Base-by-base conservation (phyloP, 2,888 invertebrate genomes). In the Leptopilina myrica region DNA sequence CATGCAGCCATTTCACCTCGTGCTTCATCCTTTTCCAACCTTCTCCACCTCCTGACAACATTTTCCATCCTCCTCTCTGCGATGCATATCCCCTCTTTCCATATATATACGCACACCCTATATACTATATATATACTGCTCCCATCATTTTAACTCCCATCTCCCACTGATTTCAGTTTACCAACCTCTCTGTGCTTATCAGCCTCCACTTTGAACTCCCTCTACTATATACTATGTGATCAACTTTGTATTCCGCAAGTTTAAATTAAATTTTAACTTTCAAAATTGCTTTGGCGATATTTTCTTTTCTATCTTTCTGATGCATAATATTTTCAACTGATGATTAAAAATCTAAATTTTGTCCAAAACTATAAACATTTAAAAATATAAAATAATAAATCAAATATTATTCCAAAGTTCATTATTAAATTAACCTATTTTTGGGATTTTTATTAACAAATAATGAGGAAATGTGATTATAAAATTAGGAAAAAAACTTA, bases 161-260 rank as follows among this genome's bases (percentile, higher is more conserved):
- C 53, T 73, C 33, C 67, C 67, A 67, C 67, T 67, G 46, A 53
- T 53, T 69, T 53, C 53, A 49, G 53, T 69, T 69, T 69, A 69
- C 53, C 53, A 14, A 53, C 69, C 53, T 69, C 53, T 33, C 53
- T 43, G 43, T 56, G 14, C n/a, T 73, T 73, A 73, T 73, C 67
- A 67, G 46, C 67, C 12, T 49, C 67, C 67, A 67, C 67, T 49
- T 43, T 67, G 9, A 20, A 67, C 49, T 67, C 67, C 20, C 49
- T 46, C 49, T 46, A 20, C 49, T 49, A n/a, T n/a, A n/a, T n/a
- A n/a, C n/a, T n/a, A n/a, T n/a, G 15, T 67, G 67, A 67, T 67
- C 69, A 73, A 73, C 53, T 73, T 73, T 5, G 69, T 12, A 73
- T 73, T 53, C 26, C 53, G 53, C 53, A 73, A 53, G 7, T 73